phyloP scores from a whole-genome alignment of 2,888 invertebrate species.

The Blastobasis adustella region DNA sequence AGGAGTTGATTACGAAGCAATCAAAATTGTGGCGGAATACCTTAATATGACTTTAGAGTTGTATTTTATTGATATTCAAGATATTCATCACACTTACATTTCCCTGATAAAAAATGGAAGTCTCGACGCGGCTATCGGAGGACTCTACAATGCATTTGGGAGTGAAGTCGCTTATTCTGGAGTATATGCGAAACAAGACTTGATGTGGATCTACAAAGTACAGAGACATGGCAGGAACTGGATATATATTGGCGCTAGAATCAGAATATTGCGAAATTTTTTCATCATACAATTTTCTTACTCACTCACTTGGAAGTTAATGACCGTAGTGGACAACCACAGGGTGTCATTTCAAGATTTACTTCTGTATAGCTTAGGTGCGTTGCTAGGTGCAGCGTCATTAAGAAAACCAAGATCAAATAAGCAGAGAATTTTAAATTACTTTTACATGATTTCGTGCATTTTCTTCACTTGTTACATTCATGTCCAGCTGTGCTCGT shows the following conservation, averaged over 20 bases:
- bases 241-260: slow-evolving; percentile 35
- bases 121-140: slow-evolving; percentile 49
- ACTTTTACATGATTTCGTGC: slow-evolving; percentile 39
- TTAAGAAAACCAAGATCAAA: slow-evolving; percentile 33
- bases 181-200: slow-evolving; percentile 36
- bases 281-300: slow-evolving; percentile 41
- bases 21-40: slow-evolving; percentile 43
- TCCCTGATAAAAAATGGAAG: slow-evolving; percentile 40
- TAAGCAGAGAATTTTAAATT: slow-evolving; percentile 48
- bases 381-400: slow-evolving; percentile 37
- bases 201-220: slow-evolving; percentile 44
- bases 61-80: slow-evolving; percentile 29
- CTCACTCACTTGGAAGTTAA: slow-evolving; percentile 32
- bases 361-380: slow-evolving; percentile 43
- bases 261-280: slow-evolving; percentile 41
- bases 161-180: slow-evolving; percentile 49
- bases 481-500: slow-evolving; percentile 46
- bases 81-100: slow-evolving; percentile 34
- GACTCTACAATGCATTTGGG: slow-evolving; percentile 44
- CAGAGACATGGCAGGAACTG: slow-evolving; percentile 39
- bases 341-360: slow-evolving; percentile 26
- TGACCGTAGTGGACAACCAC: slow-evolving; percentile 31
- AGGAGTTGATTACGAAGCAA: slow-evolving; percentile 45
- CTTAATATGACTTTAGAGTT: slow-evolving; percentile 41
- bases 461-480: slow-evolving; percentile 44